These are phyloP conservation scores for Perithous albicinctus DNA, from an alignment of 2,888 invertebrate species.

Conservation along the genomic window DNA sequence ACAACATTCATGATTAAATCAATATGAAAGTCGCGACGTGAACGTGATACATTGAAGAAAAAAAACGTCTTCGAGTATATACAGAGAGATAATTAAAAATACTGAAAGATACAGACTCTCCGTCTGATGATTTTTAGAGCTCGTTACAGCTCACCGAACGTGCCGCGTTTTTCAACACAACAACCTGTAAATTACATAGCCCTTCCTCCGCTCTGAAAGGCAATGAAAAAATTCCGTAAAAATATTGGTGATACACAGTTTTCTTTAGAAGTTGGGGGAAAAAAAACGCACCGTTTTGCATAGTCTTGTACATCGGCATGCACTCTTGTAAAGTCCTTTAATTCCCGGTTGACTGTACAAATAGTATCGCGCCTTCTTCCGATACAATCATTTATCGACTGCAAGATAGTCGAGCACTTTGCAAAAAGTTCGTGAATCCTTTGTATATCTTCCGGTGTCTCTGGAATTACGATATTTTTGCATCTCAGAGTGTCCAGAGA, in stretches of 20 bases:
- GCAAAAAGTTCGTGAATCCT: slow-evolving; percentile 59
- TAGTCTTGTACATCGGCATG: slow-evolving; percentile 59
- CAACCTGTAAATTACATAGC: neutral
- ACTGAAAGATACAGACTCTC: neutral
- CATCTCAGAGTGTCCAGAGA: slow-evolving; percentile 72
- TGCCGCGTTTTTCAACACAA: neutral
- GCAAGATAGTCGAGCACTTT: slow-evolving; percentile 63
- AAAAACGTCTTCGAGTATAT: neutral
- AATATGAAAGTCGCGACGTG: neutral
- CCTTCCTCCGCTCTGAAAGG: slow-evolving; percentile 11
- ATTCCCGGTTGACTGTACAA: slow-evolving; percentile 53
- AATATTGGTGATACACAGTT: neutral
- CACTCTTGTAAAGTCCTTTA: slow-evolving; percentile 68
- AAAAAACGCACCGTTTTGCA: slow-evolving; percentile 67
- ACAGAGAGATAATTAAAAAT: neutral
- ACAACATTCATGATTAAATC: neutral
- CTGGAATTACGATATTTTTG: slow-evolving; percentile 72
- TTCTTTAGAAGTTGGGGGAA: neutral
- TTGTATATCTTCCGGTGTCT: slow-evolving; percentile 65
- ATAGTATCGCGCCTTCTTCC: slow-evolving; percentile 66
- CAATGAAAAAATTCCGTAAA: neutral
- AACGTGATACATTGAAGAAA: neutral
- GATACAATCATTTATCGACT: slow-evolving; percentile 65
- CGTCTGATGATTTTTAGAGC: neutral
- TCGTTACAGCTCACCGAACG: neutral